Evolutionary conservation across 2,797 vertebrate species (phyloP).

Genomic region (Chiropotes sagulatus): DNA sequence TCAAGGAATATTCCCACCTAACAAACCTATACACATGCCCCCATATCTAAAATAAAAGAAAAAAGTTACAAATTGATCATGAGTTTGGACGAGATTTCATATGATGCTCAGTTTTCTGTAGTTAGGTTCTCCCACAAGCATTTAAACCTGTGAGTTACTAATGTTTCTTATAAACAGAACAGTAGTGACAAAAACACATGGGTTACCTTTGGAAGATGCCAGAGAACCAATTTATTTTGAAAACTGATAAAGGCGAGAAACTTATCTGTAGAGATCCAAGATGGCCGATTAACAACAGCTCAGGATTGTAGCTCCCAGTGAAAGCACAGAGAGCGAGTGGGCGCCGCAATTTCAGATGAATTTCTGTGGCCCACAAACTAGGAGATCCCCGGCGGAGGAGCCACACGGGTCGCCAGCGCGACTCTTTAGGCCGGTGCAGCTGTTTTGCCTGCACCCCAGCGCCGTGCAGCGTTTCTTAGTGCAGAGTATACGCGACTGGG

Average conservation of each 20-base stretch:
- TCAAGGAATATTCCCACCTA: neutral
- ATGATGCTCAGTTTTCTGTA: neutral
- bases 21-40: neutral
- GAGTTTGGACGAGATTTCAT: neutral
- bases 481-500: too few species aligned
- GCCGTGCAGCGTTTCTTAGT: too few species aligned
- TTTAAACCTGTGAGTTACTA: neutral
- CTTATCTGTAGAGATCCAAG: too few species aligned
- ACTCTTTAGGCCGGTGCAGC: too few species aligned
- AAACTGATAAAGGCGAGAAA: neutral
- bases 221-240: slow-evolving; percentile 10
- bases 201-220: neutral
- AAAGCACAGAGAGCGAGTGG: too few species aligned
- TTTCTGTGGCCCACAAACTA: too few species aligned
- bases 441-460: too few species aligned
- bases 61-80: neutral
- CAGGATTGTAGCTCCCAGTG: too few species aligned
- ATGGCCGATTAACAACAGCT: too few species aligned
- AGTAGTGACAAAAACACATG: neutral
- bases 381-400: too few species aligned
- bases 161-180: slow-evolving; percentile 20
- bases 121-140: neutral
- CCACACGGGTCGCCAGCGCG: too few species aligned
- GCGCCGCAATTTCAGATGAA: too few species aligned
- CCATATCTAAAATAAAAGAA: neutral